These are phyloP conservation scores for Leucoma salicis DNA, from an alignment of 2,888 invertebrate genomes.

Conservation along the genomic window DNA sequence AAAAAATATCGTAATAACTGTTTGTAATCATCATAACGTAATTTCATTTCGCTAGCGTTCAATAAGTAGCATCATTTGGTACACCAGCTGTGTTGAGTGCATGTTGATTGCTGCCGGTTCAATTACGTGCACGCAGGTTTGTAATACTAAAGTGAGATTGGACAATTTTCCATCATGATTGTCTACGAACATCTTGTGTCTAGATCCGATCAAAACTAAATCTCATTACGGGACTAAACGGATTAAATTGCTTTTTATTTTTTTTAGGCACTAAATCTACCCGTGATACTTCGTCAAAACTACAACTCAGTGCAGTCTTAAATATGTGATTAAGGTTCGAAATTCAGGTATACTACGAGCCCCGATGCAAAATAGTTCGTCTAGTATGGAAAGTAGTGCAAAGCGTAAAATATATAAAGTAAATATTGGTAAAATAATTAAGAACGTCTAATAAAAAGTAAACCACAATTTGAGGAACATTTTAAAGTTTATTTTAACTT, in stretches of 20 bases:
- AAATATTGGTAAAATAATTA: too few species aligned
- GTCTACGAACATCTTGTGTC: slow-evolving; percentile 33
- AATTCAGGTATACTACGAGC: too few species aligned
- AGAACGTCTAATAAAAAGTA: too few species aligned
- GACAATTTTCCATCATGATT: slow-evolving; percentile 55
- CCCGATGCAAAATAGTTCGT: too few species aligned
- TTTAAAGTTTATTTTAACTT: too few species aligned
- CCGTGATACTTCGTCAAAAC: too few species aligned
- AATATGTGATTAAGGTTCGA: too few species aligned
- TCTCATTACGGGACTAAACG: slow-evolving; percentile 31
- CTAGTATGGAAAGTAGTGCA: too few species aligned
- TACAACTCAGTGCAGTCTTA: too few species aligned
- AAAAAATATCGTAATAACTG: slow-evolving; percentile 18
- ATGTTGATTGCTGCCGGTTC: slow-evolving; percentile 25
- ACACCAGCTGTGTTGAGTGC: slow-evolving; percentile 20
- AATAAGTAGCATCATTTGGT: slow-evolving; percentile 25
- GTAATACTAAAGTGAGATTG: slow-evolving; percentile 49
- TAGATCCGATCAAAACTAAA: slow-evolving; percentile 37
- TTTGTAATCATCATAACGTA: slow-evolving; percentile 9
- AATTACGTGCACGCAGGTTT: slow-evolving; percentile 46
- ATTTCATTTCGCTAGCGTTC: slow-evolving; percentile 27
- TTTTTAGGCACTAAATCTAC: too few species aligned
- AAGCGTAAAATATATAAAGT: too few species aligned
- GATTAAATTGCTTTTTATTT: slow-evolving; percentile 11
- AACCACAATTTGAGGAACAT: too few species aligned